These are phyloP conservation scores for Cladopsammia gracilis DNA, from an alignment of 64 coral and sea anemone species.

Conservation along the genomic window DNA sequence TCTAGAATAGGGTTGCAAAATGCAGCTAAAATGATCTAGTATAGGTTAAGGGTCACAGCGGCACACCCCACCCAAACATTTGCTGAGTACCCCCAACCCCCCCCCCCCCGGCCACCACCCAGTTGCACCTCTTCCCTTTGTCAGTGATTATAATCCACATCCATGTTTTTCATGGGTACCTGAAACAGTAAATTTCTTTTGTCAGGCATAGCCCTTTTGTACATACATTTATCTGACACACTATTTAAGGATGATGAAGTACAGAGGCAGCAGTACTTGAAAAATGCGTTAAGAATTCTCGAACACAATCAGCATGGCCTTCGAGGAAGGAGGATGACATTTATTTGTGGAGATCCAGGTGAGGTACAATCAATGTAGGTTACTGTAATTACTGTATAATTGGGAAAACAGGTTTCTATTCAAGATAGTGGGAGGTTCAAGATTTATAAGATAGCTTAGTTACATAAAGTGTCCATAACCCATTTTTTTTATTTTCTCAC, in stretches of 20 bases:
- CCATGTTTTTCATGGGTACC: neutral
- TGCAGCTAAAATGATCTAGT: no score
- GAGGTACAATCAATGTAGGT: no score
- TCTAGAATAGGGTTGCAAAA: no score
- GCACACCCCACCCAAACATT: no score
- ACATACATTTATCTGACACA: slow-evolving; percentile 85
- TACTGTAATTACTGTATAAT: no score
- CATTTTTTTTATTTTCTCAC: no score
- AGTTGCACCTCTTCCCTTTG: neutral
- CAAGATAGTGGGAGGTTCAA: no score
- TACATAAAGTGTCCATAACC: no score
- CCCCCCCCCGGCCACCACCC: neutral
- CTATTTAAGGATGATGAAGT: slow-evolving; percentile 64
- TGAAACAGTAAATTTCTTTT: neutral
- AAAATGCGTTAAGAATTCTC: slow-evolving; percentile 78
- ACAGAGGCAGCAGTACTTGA: slow-evolving; percentile 50
- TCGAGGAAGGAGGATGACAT: slow-evolving; percentile 78
- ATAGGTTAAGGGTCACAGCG: no score
- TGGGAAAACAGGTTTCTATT: no score
- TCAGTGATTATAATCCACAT: neutral
- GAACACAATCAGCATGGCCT: slow-evolving; percentile 64
- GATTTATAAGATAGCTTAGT: no score
- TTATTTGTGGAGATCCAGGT: slow-evolving; percentile 98
- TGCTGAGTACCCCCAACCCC: no score
- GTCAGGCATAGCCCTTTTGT: slow-evolving; percentile 88